Evolutionary conservation across 2,888 invertebrate species (phyloP), one percentile per base, ranked within the genome.

Genomic region (Gasteruption jaculator): DNA sequence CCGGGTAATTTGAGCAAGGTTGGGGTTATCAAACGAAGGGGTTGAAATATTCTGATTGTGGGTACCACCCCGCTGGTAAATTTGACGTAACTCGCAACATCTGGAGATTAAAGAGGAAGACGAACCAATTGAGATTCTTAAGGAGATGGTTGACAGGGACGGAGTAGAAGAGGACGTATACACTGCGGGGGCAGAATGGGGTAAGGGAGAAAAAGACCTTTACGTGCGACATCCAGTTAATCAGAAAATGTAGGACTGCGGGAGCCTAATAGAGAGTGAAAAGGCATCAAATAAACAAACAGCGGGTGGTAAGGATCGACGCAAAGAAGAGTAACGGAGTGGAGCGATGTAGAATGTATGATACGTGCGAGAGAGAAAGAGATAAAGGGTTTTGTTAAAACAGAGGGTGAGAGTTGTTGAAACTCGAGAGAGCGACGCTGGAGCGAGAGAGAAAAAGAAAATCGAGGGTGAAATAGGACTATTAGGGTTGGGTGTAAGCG

Each of bases 261-360:
- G 60, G 61, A 63, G 66, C 65, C 68, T 68, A 69, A 69, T 70
- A 68, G 68, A 66, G 68, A 68, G 69, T 68, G 68, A 68, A 69
- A 68, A 69, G 68, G 68, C 63, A 68, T 69, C 65, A 60, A 67
- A 68, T 68, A 69, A 70, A 70, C 68, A 68, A 69, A 68, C 68
- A 64, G 61, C 54, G 59, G 54, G 56, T 43, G 49, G 35, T 43
- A 50, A 45, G 45, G 41, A 48, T 40, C 35, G 52, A 43, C 43
- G 46, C 41, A 33, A 25, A 22, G 29, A 18, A 15, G 25, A 41
- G 19, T 30, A 26, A 16, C 20, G 44, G 41, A 41, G 33, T 42
- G 35, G 48, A 36, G 39, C 32, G 19, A 29, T 16, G 33, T 32
- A 15, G 41, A 38, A 38, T 30, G 37, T 31, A 37, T 40, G 42